Evolutionary conservation across 2,113 vertebrate species (phyloP).

Genomic region (Malurus melanocephalus): DNA sequence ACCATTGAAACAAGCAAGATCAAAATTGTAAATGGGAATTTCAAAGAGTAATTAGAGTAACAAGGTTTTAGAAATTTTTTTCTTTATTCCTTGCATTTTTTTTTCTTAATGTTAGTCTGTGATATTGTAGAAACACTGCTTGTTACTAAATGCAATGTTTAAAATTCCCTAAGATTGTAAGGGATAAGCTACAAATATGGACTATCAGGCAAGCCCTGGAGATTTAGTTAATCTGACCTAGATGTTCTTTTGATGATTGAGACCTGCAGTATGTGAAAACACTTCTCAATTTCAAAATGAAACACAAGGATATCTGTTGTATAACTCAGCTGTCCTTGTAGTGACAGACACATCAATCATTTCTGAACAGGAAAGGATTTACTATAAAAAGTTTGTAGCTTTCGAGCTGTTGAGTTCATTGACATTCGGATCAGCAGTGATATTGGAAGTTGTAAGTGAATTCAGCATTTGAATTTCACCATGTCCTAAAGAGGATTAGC

Average conservation of each 20-base stretch:
- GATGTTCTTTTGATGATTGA: constrained; percentile 87
- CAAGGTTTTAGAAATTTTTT: neutral
- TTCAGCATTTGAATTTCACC: constrained; percentile 75
- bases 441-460: constrained; percentile 77
- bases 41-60: neutral
- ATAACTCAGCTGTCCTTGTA: constrained; percentile 69
- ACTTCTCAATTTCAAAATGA: constrained; percentile 80
- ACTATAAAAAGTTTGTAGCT: constrained; percentile 73
- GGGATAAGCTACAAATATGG: constrained; percentile 75
- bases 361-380: constrained; percentile 77
- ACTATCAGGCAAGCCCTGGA: constrained; percentile 71
- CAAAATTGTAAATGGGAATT: neutral
- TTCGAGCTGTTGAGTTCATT: constrained; percentile 75
- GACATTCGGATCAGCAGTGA: constrained; percentile 70
- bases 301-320: constrained; percentile 61
- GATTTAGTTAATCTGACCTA: constrained; percentile 87
- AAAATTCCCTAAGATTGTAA: constrained; percentile 74
- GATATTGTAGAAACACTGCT: constrained; percentile 4
- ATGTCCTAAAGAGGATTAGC: constrained; percentile 87
- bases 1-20: neutral
- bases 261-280: constrained; percentile 72
- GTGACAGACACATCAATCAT: constrained; percentile 72
- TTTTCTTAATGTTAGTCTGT: constrained; percentile 27
- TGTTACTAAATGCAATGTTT: constrained; percentile 60
- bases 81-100: neutral